phyloP scores from a whole-genome alignment of 2,113 vertebrate genomes.

The Oncorhynchus masou region DNA sequence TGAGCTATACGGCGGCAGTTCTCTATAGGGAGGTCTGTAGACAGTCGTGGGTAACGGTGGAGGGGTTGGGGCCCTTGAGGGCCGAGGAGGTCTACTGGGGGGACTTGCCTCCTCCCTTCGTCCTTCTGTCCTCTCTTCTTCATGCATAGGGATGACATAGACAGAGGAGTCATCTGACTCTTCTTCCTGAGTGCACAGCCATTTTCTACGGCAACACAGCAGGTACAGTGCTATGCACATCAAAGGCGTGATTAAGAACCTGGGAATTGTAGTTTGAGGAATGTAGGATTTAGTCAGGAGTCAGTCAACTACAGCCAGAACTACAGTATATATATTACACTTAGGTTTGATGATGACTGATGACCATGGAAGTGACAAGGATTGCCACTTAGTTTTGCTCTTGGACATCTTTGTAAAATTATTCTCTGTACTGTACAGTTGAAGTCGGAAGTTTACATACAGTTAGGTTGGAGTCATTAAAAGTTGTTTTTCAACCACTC shows the following conservation, averaged over 20 bases:
- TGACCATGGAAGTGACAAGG: neutral
- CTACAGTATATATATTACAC: neutral
- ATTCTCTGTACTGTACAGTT: neutral
- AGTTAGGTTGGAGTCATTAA: too few species aligned
- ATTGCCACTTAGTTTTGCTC: neutral
- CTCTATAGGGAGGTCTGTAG: neutral
- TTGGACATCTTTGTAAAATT: neutral
- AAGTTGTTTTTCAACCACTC: too few species aligned
- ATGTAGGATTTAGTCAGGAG: neutral
- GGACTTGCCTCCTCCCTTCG: neutral
- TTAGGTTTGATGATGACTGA: neutral
- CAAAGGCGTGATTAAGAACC: slow-evolving; percentile 3
- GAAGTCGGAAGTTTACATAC: too few species aligned
- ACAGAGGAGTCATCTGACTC: slow-evolving; percentile 2
- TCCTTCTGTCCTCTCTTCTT: slow-evolving; percentile 7
- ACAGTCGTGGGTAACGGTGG: too few species aligned
- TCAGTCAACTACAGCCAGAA: neutral
- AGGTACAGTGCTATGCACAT: slow-evolving; percentile 15
- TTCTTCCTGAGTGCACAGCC: neutral
- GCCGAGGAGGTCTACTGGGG: neutral
- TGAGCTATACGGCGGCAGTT: neutral
- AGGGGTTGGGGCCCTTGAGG: too few species aligned
- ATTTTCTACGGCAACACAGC: slow-evolving; percentile 26
- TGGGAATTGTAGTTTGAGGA: slow-evolving; percentile 13
- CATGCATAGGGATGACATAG: slow-evolving; percentile 27